Conservation (phyloP, 1,140 invertebrate species). For the Frieseomelitta varia region DNA sequence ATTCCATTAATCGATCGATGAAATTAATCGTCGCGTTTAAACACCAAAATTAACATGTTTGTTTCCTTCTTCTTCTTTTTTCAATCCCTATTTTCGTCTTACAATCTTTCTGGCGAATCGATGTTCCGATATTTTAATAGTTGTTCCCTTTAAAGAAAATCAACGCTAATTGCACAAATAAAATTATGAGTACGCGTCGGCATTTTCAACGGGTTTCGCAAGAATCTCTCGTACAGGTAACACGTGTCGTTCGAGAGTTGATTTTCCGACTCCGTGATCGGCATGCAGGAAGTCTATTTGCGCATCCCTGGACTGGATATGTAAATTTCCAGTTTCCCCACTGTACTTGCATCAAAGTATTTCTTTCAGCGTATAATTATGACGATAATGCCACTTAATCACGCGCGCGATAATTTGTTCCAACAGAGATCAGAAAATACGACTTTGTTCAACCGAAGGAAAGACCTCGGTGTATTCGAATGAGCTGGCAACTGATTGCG, state of each 20-base stretch:
- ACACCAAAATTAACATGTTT: too few species aligned
- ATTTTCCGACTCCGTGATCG: neutral
- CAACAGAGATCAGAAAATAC: neutral
- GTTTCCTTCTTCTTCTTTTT: too few species aligned
- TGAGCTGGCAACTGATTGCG: too few species aligned
- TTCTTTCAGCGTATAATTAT: neutral
- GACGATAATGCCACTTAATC: constrained; percentile 18
- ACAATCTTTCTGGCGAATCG: too few species aligned
- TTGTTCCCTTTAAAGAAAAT: too few species aligned
- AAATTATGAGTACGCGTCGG: too few species aligned
- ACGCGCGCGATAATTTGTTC: neutral
- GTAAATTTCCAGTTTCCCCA: constrained; percentile 25
- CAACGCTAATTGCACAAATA: too few species aligned
- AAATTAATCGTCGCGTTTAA: too few species aligned
- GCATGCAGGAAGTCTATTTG: constrained; percentile 19
- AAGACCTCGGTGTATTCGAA: too few species aligned
- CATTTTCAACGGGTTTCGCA: neutral
- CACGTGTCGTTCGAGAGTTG: neutral
- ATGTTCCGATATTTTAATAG: too few species aligned
- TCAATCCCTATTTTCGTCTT: too few species aligned
- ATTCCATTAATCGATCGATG: neutral
- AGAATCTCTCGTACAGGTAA: neutral
- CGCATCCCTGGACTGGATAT: constrained; percentile 29
- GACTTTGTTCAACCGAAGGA: too few species aligned
- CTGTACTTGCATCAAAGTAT: constrained; percentile 13